Base-by-base conservation (phyloP, 2,888 invertebrate species). In the Lasioglossum villosulum region DNA sequence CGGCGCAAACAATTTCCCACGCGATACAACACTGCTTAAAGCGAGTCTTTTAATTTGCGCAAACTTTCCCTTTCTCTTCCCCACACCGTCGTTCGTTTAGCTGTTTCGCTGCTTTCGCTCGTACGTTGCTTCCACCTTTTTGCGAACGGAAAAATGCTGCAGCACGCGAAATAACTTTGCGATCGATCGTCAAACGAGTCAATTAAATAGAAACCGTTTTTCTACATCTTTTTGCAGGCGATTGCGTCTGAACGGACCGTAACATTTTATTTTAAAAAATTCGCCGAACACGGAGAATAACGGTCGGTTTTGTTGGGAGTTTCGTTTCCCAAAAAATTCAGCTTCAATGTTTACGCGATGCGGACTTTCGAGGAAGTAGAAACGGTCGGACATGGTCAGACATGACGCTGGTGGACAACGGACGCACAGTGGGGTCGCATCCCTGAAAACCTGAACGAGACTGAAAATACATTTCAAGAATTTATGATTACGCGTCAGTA, bases 21-120 rank as follows among this genome's bases (percentile, higher is more conserved):
- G 45, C 39, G 42, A 75, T 75, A 52, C 19, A 42, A 0, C 23
- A n/a, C 30, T n/a, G 39, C 30, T n/a, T 34, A 39, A 34, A 78
- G 63, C 27, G 34, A 78, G 23, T 70, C 48, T 72, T 74, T 78
- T 84, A 75, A 84, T 84, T 84, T 72, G 12, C 39, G n/a, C 37
- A 2, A 77, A 78, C 45, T 78, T 74, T 84, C 23, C 2, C 42
- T 71, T 71, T 30, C 75, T 42, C 30, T 34, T 12, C 59, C 56
- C 37, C 14, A 4, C n/a, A 12, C 39, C n/a, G 19, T 16, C 68
- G 68, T 12, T 68, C 37, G 10, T 39, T 70, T 14, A 14, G 10
- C 23, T 39, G n/a, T 70, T 70, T 14, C 23, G 8, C 68, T 23
- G 68, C 37, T 23, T 1, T 37, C 37, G 37, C 68, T 37, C 68